Conservation (phyloP, 1,140 invertebrate species). For the Goniozus legneri region DNA sequence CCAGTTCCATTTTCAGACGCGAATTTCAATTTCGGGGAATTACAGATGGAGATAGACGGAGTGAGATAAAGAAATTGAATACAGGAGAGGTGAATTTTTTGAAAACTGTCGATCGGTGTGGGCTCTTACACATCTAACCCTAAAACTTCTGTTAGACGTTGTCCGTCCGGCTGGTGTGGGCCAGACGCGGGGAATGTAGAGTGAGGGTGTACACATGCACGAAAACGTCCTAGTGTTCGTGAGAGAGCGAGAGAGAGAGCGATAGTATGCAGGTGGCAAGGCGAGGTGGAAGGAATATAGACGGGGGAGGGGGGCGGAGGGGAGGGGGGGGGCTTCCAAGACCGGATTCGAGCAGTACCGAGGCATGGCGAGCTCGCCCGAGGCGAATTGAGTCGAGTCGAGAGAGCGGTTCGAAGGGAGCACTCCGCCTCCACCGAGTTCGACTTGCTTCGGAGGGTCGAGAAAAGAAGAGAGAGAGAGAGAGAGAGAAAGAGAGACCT, state of each 20-base stretch:
- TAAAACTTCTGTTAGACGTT: no score
- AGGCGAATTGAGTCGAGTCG: conserved; percentile 11
- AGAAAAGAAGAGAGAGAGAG: conserved; percentile 14
- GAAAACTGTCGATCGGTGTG: no score
- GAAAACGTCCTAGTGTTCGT: no score
- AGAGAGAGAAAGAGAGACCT: conserved; percentile 17
- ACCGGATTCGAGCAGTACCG: conserved; percentile 6
- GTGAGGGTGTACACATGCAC: no score
- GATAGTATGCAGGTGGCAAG: conserved; percentile 8
- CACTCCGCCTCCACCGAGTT: background rate
- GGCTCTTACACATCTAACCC: no score
- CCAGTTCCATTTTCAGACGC: no score
- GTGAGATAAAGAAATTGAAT: no score
- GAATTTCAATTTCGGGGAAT: no score
- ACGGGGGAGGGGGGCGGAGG: conserved; percentile 19
- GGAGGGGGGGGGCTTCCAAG: conserved; percentile 11
- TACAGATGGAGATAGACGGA: no score
- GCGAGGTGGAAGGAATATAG: conserved; percentile 11
- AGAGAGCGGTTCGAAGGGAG: background rate
- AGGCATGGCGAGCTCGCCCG: conserved; percentile 15
- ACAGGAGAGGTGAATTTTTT: no score
- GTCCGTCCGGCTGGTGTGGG: no score
- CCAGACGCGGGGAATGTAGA: no score
- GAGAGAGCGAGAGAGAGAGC: background rate
- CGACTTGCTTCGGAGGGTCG: background rate